These are phyloP conservation scores for Pionites leucogaster DNA, from an alignment of 2,113 vertebrate genomes.

Conservation along the genomic window DNA sequence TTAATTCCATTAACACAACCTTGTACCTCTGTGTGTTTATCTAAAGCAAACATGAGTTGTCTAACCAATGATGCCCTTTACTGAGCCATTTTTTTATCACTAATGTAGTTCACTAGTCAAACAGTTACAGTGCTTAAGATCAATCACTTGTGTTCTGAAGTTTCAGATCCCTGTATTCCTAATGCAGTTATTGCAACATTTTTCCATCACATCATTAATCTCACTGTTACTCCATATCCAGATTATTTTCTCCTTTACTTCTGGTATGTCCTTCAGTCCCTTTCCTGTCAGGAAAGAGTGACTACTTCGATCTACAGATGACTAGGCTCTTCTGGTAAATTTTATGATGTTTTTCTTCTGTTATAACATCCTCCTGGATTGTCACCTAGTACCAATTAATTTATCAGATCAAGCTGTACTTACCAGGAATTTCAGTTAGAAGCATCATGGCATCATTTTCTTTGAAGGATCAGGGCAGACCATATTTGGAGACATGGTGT, in stretches of 20 bases:
- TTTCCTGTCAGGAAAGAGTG: neutral
- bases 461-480: neutral
- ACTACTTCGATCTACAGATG: neutral
- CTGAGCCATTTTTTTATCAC: neutral
- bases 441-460: neutral
- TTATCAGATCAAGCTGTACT: neutral
- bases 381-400: neutral
- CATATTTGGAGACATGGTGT: fast-evolving
- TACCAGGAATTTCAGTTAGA: neutral
- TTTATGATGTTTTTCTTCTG: neutral
- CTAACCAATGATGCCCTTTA: neutral
- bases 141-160: neutral
- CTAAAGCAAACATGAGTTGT: neutral
- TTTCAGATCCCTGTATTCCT: neutral
- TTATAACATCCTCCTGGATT: neutral
- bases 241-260: neutral
- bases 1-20: neutral
- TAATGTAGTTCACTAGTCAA: neutral
- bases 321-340: neutral
- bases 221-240: neutral
- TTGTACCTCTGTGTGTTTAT: neutral
- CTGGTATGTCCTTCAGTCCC: neutral
- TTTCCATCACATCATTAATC: neutral
- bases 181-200: neutral
- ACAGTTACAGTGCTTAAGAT: neutral